A percentile compares a stretch with the other conserved stretches of the same genome.
Evolutionary conservation across 1,140 invertebrate species (phyloP).

Genomic region (Meloidogyne exigua): DNA sequence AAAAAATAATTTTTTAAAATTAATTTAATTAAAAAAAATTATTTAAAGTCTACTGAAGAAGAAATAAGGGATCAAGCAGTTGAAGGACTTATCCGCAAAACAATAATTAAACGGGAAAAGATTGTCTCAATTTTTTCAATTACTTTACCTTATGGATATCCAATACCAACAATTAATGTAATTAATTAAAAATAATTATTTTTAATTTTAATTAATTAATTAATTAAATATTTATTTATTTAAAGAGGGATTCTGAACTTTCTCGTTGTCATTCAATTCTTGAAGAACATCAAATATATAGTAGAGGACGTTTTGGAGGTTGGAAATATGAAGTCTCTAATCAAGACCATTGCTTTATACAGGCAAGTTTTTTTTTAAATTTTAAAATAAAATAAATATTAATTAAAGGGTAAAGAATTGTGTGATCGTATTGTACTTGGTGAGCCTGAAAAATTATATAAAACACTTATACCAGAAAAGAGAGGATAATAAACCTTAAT

Average conservation of each 20-base stretch:
- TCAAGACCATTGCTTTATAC: conserved; percentile 63
- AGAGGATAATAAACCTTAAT: conserved; percentile 32
- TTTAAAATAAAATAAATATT: conserved; percentile 12
- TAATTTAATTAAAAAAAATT: no score
- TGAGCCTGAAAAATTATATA: conserved; percentile 59
- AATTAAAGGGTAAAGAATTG: conserved; percentile 50
- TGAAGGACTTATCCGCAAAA: conserved; percentile 59
- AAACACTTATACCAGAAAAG: conserved; percentile 52
- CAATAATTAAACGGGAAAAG: conserved; percentile 57
- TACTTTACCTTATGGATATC: conserved; percentile 59
- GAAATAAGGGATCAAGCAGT: conserved; percentile 55
- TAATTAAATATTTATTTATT: background rate
- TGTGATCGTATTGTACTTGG: conserved; percentile 56
- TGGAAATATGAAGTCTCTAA: conserved; percentile 62
- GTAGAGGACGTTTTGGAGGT: conserved; percentile 61
- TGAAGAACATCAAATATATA: conserved; percentile 58
- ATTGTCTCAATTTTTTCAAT: conserved; percentile 57
- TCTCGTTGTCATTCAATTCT: conserved; percentile 56
- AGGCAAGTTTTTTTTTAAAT: conserved; percentile 49
- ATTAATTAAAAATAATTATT: conserved; percentile 17
- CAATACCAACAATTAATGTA: conserved; percentile 58
- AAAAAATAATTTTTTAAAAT: no score
- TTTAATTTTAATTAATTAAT: conserved; percentile 22
- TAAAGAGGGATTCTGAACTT: conserved; percentile 57
- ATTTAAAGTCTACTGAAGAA: conserved; percentile 55